Base-by-base conservation (phyloP, 2,113 vertebrate species). In the Poeciliopsis prolifica region DNA sequence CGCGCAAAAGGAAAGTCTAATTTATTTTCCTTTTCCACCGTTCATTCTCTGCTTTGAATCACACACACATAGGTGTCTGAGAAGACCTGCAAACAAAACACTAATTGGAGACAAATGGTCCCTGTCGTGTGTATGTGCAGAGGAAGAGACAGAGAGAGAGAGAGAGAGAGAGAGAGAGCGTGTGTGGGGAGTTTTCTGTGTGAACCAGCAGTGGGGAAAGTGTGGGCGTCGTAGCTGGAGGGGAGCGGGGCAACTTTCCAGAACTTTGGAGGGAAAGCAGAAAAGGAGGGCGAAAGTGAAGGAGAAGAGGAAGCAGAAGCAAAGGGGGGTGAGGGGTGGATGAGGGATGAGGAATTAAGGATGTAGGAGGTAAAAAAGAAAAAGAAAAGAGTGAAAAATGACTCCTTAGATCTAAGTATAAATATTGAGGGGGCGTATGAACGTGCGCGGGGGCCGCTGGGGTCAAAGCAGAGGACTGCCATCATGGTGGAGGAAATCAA, bases 181-280 rank as follows among this genome's bases (percentile, higher is more conserved):
- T 35, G 13, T 40, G 64, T 35, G 58, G 29, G 26, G 63, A 35
- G 60, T 72, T 77, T 37, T 67, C 28, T 77, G 69, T 83, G 80
- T 79, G 83, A 86, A 78, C 68, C 7, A 61, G 77, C 70, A 26
- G 74, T 81, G 83, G 87, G 87, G 79, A 87, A 90, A 74, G 73
- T 68, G 83, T 76, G 85, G 90, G 90, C 19, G 78, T 79, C 61
- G 0, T 12, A 62, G 72, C 73, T 80, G 9, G 42, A 77, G 76
- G 79, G 30, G 82, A 89, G 78, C 22, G 30, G 79, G 74, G 73
- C 72, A 64, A 12, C 78, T 84, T 87, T 88, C 80, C 78, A 80
- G 69, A 74, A 78, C 66, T 81, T 87, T 48, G 22, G 80, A 62
- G 58, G 67, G 44, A 80, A 67, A 68, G 26, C 68, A 68, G 64